phyloP scores from a whole-genome alignment of 2,797 vertebrate species.

The Pygocentrus nattereri region DNA sequence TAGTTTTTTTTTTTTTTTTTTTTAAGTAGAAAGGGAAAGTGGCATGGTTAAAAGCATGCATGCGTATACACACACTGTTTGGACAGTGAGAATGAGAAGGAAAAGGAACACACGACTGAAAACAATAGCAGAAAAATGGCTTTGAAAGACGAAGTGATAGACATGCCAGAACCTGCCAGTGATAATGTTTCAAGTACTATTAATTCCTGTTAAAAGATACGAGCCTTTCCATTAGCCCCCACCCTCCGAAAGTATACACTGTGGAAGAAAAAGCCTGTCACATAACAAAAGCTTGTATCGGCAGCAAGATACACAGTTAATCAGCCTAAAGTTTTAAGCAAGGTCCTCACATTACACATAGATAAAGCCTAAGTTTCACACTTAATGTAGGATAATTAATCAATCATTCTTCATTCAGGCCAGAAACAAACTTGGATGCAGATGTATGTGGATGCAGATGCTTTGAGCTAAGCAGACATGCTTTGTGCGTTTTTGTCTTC shows the following conservation, averaged over 20 bases:
- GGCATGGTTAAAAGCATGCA: neutral
- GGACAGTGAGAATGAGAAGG: neutral
- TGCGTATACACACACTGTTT: neutral
- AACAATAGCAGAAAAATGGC: slow-evolving; percentile 69
- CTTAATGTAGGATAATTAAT: no score
- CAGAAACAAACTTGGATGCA: no score
- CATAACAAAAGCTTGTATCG: neutral
- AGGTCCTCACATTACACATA: no score
- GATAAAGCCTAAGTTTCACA: no score
- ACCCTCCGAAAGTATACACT: neutral
- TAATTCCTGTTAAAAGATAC: slow-evolving; percentile 8
- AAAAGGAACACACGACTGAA: neutral
- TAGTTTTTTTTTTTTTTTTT: neutral
- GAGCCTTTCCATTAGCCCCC: neutral
- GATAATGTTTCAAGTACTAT: neutral
- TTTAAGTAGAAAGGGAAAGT: neutral
- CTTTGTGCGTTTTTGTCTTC: no score
- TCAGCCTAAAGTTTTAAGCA: neutral
- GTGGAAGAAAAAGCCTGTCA: neutral
- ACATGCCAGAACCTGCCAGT: slow-evolving; percentile 8
- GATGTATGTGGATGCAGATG: no score
- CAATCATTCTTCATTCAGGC: no score
- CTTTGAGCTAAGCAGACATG: no score
- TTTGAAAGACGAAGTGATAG: slow-evolving; percentile 18
- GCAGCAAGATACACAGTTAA: neutral